Evolutionary conservation across 2,113 vertebrate species (phyloP).

Genomic region (Phaetusa simplex): DNA sequence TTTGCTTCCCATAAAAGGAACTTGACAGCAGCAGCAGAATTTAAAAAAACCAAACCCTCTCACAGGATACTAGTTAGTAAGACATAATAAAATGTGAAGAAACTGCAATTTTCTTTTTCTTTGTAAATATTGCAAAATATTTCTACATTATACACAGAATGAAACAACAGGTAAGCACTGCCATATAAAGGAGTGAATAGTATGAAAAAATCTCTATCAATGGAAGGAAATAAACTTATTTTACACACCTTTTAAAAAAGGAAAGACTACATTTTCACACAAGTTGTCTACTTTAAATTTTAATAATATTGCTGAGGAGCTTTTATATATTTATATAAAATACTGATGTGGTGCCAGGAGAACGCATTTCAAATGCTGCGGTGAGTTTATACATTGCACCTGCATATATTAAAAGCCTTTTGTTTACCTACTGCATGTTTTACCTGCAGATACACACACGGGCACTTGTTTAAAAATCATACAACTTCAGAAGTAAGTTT

Average conservation of each 20-base stretch:
- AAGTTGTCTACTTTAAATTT: slow-evolving; percentile 18
- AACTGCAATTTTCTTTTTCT: not conserved
- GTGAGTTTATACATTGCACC: not conserved
- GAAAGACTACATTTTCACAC: not conserved
- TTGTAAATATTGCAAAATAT: not conserved
- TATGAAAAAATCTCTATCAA: not conserved
- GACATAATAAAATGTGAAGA: not conserved
- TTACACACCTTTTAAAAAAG: not conserved
- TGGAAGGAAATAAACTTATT: not conserved
- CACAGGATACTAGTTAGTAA: not conserved
- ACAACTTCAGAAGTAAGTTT: not conserved
- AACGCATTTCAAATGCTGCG: slow-evolving; percentile 14
- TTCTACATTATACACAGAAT: not conserved
- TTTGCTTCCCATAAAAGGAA: not conserved
- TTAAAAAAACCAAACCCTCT: not conserved
- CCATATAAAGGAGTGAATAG: not conserved
- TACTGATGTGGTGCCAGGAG: not conserved
- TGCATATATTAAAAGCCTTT: not conserved
- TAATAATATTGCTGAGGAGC: slow-evolving; percentile 30
- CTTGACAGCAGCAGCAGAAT: not conserved
- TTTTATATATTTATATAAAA: slow-evolving; percentile 50
- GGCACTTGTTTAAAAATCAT: not conserved
- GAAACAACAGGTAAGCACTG: not conserved
- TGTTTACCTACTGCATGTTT: not conserved
- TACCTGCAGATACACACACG: not conserved